These are phyloP conservation scores for Hippopotamyrus pictus DNA, from an alignment of 2,797 vertebrate species.

Conservation along the genomic window DNA sequence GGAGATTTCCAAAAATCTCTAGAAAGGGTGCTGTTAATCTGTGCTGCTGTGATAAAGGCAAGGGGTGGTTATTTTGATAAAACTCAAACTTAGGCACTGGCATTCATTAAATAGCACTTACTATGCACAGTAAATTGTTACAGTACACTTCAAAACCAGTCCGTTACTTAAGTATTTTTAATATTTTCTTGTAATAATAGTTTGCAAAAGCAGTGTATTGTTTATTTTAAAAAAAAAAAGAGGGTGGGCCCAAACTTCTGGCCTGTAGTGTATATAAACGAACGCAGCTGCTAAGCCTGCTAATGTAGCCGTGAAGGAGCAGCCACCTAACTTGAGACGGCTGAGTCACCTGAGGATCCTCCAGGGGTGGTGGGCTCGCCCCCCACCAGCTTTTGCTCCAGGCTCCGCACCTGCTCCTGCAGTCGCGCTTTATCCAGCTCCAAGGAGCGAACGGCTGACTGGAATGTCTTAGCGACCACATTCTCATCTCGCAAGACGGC, in stretches of 20 bases:
- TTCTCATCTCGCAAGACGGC: conserved; percentile 69
- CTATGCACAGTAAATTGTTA: background rate
- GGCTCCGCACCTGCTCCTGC: conserved; percentile 72
- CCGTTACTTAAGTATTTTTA: too few species aligned
- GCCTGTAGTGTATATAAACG: background rate
- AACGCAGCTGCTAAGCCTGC: background rate
- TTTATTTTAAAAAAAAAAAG: too few species aligned
- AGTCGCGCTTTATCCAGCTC: conserved; percentile 80
- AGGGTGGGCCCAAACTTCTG: background rate
- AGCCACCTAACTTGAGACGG: background rate
- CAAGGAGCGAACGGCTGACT: conserved; percentile 71
- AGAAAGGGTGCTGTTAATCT: background rate
- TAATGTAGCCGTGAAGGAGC: background rate
- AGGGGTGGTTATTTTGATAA: background rate
- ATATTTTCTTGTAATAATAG: too few species aligned
- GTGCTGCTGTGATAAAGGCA: background rate
- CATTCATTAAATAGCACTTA: background rate
- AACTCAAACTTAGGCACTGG: background rate
- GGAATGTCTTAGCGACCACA: conserved; percentile 69
- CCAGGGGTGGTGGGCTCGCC: conserved; percentile 48
- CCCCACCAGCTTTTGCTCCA: conserved; percentile 72
- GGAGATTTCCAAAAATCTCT: background rate
- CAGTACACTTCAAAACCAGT: too few species aligned
- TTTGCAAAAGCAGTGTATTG: too few species aligned
- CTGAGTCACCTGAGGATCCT: conserved; percentile 55